These are phyloP conservation scores for Trachelipus rathkii DNA, from an alignment of 1,140 invertebrate genomes.

Conservation along the genomic window DNA sequence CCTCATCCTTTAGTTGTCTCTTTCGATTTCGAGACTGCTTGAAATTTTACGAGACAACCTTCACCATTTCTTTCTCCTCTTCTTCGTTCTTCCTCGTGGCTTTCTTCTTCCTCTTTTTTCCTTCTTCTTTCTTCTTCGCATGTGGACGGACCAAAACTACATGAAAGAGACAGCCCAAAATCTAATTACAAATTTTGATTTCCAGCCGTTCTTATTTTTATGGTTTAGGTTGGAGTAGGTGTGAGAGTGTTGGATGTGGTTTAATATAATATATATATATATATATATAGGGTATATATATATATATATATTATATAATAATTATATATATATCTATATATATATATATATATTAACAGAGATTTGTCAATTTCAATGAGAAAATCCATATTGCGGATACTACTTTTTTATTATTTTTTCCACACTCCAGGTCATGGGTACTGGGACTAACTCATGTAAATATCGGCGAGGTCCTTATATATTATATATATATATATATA, in stretches of 20 bases:
- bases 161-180: neutral
- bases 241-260: neutral
- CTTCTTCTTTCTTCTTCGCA: neutral
- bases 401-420: too few species aligned
- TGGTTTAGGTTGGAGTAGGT: neutral
- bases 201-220: neutral
- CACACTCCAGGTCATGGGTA: too few species aligned
- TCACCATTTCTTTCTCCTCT: neutral
- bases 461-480: too few species aligned
- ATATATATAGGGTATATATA: neutral
- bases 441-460: too few species aligned
- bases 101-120: too few species aligned
- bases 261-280: neutral
- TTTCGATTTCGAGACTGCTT: neutral
- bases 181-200: constrained; percentile 6
- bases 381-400: too few species aligned
- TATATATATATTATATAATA: neutral
- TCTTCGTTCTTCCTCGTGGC: too few species aligned
- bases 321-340: neutral
- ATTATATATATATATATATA: neutral
- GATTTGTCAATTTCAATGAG: too few species aligned
- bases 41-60: neutral
- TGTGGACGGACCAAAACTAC: neutral
- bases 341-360: neutral
- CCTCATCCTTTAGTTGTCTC: neutral